Evolutionary conservation across 2,797 vertebrate genomes (phyloP), one percentile per base, ranked within the genome.

Genomic region (Danio tinwini): DNA sequence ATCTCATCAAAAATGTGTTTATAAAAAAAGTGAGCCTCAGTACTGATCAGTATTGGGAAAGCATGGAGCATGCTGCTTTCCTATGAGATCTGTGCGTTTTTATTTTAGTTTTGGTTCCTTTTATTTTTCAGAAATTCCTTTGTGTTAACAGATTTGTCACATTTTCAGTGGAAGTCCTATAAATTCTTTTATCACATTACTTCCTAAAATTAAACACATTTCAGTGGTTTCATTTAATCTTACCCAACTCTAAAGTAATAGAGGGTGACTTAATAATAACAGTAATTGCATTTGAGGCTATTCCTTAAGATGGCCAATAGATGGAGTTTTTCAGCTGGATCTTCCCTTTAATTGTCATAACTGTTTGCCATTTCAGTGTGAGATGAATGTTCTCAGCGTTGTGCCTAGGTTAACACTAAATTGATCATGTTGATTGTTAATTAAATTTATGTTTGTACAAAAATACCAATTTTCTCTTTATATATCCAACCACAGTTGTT

Each of bases 1-100:
- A 93, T 92, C 88, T 95, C 91, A 90, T 89, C 69, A 87, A 88
- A 90, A 90, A 87, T 88, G 88, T 88, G 91, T 88, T 89, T 87
- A 86, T 62, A 62, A 68, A 76, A 76, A 56, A 29, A 67, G 58
- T 82, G 69, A 67, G 83, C 67, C 76, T 81, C 81, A 78, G 68
- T 84, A 83, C 64, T 83, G 78, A 85, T 55, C 84, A 78, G 52
- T 69, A 49, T 82, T 64, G 74, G 82, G 74, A 83, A 84, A 82
- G 85, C 74, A 86, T 81, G 84, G 80, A 71, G 84, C 84, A 87
- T 85, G 86, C 63, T 82, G 84, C 82, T 84, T 87, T 84, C 84
- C 50, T 70, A 53, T 81, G 45, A 75, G 45, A 82, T 82, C 80
- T 80, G 81, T 71, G 53, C 65, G 37, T 73, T 73, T 71, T 73